These are phyloP conservation scores for Todiramphus chloris DNA, from an alignment of 2,113 vertebrate species.

Conservation along the genomic window DNA sequence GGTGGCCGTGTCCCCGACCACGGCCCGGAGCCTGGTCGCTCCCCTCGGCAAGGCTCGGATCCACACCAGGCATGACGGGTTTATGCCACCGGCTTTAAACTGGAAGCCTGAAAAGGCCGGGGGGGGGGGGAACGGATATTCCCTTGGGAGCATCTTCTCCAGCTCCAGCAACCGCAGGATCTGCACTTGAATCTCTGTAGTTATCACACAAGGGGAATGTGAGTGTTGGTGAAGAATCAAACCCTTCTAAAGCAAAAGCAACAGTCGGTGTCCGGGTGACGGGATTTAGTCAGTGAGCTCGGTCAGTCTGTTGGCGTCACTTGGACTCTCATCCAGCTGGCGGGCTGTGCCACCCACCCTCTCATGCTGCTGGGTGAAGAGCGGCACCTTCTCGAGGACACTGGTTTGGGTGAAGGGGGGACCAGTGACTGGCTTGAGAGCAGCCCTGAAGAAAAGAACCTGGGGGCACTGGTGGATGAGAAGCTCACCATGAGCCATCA, in stretches of 20 bases:
- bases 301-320: neutral
- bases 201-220: neutral
- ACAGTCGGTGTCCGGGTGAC: neutral
- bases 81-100: accelerated
- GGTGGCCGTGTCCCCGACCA: neutral
- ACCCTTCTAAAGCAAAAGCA: neutral
- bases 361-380: neutral
- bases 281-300: neutral
- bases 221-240: neutral
- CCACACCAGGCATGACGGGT: too few relatives aligned
- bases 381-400: neutral
- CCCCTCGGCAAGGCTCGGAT: accelerated
- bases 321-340: accelerated
- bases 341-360: neutral
- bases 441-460: too few relatives aligned
- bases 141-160: neutral
- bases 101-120: accelerated
- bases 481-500: too few relatives aligned
- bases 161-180: accelerated
- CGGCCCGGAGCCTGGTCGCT: neutral
- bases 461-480: too few relatives aligned
- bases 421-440: too few relatives aligned
- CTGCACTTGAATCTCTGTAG: neutral
- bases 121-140: too few relatives aligned
- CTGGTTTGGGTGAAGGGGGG: neutral